Conservation (phyloP, 2,797 vertebrate species). For the Bovichtus diacanthus region DNA sequence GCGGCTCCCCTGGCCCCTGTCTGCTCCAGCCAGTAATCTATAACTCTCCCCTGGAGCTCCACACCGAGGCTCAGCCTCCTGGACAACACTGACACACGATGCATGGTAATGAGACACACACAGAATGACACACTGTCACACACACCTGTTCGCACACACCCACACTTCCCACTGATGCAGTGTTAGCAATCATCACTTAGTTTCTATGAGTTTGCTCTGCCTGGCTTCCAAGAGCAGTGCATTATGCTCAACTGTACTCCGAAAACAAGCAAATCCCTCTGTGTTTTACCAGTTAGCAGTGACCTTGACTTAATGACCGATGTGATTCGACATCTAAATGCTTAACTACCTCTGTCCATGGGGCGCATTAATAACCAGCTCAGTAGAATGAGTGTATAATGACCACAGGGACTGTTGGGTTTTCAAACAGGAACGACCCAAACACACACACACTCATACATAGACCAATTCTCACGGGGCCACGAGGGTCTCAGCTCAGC, state of each 20-base stretch:
- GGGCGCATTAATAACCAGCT: conserved; percentile 64
- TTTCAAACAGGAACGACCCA: conserved; percentile 59
- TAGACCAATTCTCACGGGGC: conserved; percentile 60
- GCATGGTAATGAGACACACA: conserved; percentile 82
- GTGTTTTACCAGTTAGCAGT: conserved; percentile 36
- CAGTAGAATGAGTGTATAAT: conserved; percentile 75
- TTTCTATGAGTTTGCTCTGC: conserved; percentile 48
- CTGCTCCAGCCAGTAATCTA: conserved; percentile 82
- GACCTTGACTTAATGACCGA: conserved; percentile 69
- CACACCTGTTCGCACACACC: conserved; percentile 69
- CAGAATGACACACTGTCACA: conserved; percentile 58
- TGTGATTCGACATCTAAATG: conserved; percentile 73
- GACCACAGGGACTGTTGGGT: conserved; percentile 67
- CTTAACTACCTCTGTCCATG: conserved; percentile 64
- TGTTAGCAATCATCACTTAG: conserved; percentile 47
- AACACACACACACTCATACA: conserved; percentile 53
- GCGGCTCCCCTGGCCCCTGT: conserved; percentile 73
- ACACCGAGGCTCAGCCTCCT: conserved; percentile 74
- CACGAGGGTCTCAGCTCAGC: conserved; percentile 56
- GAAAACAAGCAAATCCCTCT: conserved; percentile 33
- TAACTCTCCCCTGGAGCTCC: conserved; percentile 78
- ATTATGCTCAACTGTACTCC: conserved; percentile 5
- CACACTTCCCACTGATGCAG: conserved; percentile 55
- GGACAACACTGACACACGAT: conserved; percentile 78
- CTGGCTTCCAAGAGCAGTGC: conserved; percentile 6